Evolutionary conservation across 2,113 vertebrate species (phyloP).

Genomic region (Haliaeetus leucogaster): DNA sequence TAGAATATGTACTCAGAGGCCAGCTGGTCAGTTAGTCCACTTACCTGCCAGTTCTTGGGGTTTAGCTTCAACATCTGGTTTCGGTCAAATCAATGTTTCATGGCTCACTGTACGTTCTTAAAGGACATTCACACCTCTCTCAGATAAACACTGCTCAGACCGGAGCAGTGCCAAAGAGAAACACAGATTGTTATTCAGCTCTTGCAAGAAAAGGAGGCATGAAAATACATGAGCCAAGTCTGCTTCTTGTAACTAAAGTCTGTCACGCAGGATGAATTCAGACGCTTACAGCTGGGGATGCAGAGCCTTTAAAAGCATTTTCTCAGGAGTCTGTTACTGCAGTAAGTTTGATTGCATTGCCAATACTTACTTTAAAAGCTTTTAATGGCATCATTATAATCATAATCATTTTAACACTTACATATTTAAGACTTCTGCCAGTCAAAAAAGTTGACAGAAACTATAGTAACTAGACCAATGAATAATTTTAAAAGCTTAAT

Average conservation of each 20-base stretch:
- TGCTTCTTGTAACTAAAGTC: not conserved
- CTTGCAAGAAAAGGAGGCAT: not conserved
- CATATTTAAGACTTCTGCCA: not conserved
- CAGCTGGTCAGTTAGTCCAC: not conserved
- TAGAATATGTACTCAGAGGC: not conserved
- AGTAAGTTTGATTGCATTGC: not conserved
- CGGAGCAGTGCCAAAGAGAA: not conserved
- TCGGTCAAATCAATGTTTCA: not conserved
- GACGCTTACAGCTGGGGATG: not conserved
- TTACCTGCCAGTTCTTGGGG: not conserved
- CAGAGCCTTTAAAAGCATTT: not conserved
- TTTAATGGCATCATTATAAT: not conserved
- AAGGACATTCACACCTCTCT: not conserved
- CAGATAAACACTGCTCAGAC: not conserved
- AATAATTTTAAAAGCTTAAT: not conserved
- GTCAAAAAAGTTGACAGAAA: not conserved
- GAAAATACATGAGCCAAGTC: not conserved
- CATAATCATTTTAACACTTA: not conserved
- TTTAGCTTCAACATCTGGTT: not conserved
- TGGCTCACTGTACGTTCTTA: fast-evolving
- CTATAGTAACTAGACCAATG: not conserved
- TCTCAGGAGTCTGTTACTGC: not conserved
- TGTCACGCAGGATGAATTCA: not conserved
- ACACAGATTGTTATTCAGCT: not conserved
- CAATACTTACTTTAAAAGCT: not conserved